Evolutionary conservation across 2,888 invertebrate species (phyloP).

Genomic region (Apotomis turbidana): DNA sequence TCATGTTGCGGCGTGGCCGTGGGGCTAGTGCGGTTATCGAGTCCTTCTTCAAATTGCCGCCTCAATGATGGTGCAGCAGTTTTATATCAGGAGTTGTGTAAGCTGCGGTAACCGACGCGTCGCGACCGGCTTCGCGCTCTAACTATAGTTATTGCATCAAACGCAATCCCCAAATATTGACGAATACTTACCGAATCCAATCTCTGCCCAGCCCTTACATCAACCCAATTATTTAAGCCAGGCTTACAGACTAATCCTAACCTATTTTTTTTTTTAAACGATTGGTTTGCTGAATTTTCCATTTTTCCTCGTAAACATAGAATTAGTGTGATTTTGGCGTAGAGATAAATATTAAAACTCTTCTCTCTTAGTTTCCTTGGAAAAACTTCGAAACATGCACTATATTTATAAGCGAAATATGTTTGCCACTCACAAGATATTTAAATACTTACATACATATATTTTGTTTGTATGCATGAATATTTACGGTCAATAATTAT

Average conservation of each 20-base stretch:
- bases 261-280: not conserved
- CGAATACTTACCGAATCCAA: conserved; percentile 12
- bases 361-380: no score
- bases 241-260: not conserved
- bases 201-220: not conserved
- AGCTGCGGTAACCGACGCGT: conserved; percentile 72
- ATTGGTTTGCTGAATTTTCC: no score
- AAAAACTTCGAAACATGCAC: no score
- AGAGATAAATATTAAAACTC: no score
- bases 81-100: conserved; percentile 82
- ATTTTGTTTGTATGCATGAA: no score
- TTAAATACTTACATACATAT: no score
- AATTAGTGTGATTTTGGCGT: no score
- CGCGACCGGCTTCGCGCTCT: conserved; percentile 58
- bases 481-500: no score
- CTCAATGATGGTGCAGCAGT: conserved; percentile 73
- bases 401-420: no score
- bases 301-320: no score
- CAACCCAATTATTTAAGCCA: not conserved
- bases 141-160: conserved; percentile 57
- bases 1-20: conserved; percentile 59
- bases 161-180: conserved; percentile 44
- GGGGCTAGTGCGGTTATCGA: conserved; percentile 54
- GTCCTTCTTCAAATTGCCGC: conserved; percentile 70
- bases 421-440: no score